These are phyloP conservation scores for Acrossocheilus wenchowensis DNA, from an alignment of 2,797 vertebrate genomes.

Conservation along the genomic window DNA sequence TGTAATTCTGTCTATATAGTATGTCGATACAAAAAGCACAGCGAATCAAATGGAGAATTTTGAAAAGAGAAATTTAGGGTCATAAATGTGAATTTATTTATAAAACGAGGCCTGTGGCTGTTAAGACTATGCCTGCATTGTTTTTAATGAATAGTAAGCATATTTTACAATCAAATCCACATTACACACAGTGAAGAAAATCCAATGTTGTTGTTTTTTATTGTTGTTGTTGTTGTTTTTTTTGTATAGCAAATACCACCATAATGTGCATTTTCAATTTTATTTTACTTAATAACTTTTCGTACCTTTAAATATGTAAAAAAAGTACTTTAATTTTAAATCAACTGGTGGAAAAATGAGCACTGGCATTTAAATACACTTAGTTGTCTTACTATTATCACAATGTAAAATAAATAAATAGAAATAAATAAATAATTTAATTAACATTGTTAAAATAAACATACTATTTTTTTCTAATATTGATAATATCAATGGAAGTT, in stretches of 20 bases:
- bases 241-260: neutral
- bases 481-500: too few relatives aligned
- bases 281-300: neutral
- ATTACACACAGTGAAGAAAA: neutral
- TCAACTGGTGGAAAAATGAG: too few relatives aligned
- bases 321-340: neutral
- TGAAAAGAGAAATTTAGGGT: neutral
- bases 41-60: neutral
- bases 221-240: too few relatives aligned
- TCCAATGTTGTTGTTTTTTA: fast-evolving
- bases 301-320: neutral
- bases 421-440: neutral
- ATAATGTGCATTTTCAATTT: neutral
- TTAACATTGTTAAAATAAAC: too few relatives aligned
- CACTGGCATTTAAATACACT: too few relatives aligned
- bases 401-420: neutral
- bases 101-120: neutral
- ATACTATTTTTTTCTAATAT: too few relatives aligned
- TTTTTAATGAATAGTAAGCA: neutral
- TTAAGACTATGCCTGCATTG: neutral
- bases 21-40: neutral
- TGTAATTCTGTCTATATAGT: neutral
- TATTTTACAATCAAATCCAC: neutral
- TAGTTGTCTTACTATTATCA: neutral
- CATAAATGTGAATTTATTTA: neutral